Evolutionary conservation across 2,797 vertebrate species (phyloP).

Genomic region (Chromobotia macracanthus): DNA sequence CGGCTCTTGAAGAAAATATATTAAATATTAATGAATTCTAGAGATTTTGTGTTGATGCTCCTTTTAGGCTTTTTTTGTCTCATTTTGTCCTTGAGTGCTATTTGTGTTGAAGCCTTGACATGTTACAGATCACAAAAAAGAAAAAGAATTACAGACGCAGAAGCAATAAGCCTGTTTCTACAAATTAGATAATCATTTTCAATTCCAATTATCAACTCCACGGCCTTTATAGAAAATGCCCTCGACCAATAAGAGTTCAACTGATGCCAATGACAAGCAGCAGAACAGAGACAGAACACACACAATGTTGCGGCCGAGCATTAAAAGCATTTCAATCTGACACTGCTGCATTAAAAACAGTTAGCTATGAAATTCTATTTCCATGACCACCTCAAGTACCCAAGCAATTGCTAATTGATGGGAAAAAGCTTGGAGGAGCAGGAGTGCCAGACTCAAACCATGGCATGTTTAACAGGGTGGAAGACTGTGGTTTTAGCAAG

Average conservation of each 20-base stretch:
- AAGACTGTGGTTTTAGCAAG: constrained; percentile 3
- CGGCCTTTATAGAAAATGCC: neutral
- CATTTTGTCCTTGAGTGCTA: neutral
- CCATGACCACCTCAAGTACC: constrained; percentile 28
- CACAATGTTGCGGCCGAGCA: neutral
- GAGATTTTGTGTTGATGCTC: neutral
- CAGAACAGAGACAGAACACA: neutral
- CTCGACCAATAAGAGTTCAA: neutral
- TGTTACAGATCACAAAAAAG: neutral
- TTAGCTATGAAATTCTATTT: constrained; percentile 24
- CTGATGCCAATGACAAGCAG: neutral
- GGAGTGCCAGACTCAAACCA: constrained; percentile 9
- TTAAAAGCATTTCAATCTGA: constrained; percentile 20
- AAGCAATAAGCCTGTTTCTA: neutral
- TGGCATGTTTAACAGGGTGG: constrained; percentile 27
- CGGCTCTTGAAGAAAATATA: neutral
- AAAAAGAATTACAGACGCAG: neutral
- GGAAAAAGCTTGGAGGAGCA: constrained; percentile 32
- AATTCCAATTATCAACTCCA: neutral
- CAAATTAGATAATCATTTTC: neutral
- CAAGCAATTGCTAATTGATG: constrained; percentile 40
- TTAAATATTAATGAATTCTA: neutral
- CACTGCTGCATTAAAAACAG: neutral
- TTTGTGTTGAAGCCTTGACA: neutral
- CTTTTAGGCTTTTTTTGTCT: neutral